A percentile compares a stretch with the other conserved stretches of the same genome.
phyloP scores from a whole-genome alignment of 2,113 vertebrate species.

The Chelonoidis abingdonii region DNA sequence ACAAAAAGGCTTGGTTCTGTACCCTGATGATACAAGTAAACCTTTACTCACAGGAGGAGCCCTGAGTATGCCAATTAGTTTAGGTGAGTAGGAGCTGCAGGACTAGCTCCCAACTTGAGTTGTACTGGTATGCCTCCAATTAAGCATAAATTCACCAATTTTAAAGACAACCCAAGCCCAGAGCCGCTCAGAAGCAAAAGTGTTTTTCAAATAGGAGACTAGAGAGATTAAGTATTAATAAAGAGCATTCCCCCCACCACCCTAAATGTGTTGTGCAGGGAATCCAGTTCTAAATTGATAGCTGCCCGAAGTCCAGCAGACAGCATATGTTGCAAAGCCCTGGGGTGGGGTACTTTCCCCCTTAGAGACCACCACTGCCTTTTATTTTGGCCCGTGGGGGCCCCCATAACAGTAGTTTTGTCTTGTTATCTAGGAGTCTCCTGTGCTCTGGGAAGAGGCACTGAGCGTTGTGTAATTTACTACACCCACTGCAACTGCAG shows the following conservation, averaged over 20 bases:
- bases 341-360: neutral
- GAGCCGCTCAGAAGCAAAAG: no score
- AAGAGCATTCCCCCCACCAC: no score
- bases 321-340: neutral
- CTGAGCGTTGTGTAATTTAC: neutral
- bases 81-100: no score
- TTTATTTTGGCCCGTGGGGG: neutral
- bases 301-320: neutral
- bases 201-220: no score
- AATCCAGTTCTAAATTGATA: neutral
- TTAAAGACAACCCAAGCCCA: no score
- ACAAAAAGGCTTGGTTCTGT: rapidly evolving
- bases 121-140: no score
- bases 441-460: neutral
- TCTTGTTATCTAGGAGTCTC: neutral
- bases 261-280: neutral
- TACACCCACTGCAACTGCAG: neutral
- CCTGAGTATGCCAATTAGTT: no score
- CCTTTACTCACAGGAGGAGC: no score
- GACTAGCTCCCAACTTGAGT: no score
- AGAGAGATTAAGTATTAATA: no score
- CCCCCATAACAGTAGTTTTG: neutral
- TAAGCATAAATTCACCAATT: no score
- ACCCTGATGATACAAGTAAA: neutral
- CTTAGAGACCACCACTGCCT: neutral